These are phyloP conservation scores for Leptonema lineaticorne DNA, from an alignment of 1,140 invertebrate genomes.

Conservation along the genomic window DNA sequence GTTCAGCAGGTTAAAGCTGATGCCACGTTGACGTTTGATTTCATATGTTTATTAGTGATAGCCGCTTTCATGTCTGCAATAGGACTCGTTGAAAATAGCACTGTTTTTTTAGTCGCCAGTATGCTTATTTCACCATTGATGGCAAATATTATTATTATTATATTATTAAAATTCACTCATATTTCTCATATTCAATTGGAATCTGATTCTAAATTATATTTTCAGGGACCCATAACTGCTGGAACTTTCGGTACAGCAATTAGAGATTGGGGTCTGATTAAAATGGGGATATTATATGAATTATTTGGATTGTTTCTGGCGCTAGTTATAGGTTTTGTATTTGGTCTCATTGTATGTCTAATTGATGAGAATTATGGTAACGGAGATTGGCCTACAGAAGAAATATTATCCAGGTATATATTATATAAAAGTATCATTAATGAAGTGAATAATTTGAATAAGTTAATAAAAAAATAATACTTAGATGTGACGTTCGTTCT, in stretches of 20 bases:
- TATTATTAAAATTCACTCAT: neutral
- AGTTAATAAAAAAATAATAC: neutral
- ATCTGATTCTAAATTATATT: neutral
- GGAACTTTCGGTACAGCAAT: constrained; percentile 72
- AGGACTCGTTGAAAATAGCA: constrained; percentile 77
- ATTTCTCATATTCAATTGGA: neutral
- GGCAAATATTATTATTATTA: constrained; percentile 52
- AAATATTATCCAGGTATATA: constrained; percentile 66
- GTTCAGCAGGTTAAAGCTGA: constrained; percentile 65
- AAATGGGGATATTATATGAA: constrained; percentile 64
- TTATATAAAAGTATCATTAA: neutral
- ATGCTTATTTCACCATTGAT: constrained; percentile 80
- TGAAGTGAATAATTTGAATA: neutral
- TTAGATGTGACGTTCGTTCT: constrained; percentile 62
- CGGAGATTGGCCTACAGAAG: constrained; percentile 64
- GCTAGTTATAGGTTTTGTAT: constrained; percentile 67
- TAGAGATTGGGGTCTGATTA: constrained; percentile 61
- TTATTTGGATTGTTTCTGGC: constrained; percentile 64
- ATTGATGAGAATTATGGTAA: constrained; percentile 61
- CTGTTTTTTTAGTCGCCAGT: constrained; percentile 70
- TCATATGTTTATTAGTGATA: constrained; percentile 65
- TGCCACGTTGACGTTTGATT: constrained; percentile 73
- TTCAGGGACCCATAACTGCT: constrained; percentile 72
- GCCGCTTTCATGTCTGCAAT: constrained; percentile 68
- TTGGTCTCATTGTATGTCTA: constrained; percentile 62